Percentiles rank a stretch among this genome's conserved stretches.
These are phyloP conservation scores for Amniataba percoides DNA, from an alignment of 2,797 vertebrate genomes.

Conservation along the genomic window DNA sequence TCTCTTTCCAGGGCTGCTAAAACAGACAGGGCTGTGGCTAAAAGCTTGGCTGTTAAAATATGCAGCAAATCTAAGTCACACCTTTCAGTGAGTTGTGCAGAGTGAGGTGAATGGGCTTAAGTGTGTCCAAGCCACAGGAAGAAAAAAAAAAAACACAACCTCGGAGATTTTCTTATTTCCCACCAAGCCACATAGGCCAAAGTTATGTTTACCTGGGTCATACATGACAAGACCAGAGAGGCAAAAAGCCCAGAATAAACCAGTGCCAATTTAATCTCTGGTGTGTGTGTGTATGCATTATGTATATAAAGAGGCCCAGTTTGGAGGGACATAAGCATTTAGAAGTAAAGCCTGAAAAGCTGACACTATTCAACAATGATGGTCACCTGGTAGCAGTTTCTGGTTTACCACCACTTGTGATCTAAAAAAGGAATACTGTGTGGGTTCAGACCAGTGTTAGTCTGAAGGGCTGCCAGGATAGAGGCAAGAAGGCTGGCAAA, in stretches of 20 bases:
- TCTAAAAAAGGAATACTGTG: conserved; percentile 22
- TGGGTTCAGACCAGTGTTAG: conserved; percentile 21
- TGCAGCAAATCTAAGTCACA: conserved; percentile 69
- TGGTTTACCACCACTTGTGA: conserved; percentile 77
- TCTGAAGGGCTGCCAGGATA: conserved; percentile 4
- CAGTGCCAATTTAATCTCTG: conserved; percentile 68
- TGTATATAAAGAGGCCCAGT: conserved; percentile 45
- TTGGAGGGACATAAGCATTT: conserved; percentile 78
- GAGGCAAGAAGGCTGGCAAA: neutral
- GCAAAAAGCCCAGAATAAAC: conserved; percentile 71
- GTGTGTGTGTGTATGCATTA: conserved; percentile 23
- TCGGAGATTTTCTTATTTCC: conserved; percentile 73
- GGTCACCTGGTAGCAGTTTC: conserved; percentile 82
- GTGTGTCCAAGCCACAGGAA: conserved; percentile 47
- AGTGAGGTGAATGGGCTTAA: conserved; percentile 73
- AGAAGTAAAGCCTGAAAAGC: conserved; percentile 78
- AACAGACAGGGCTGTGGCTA: conserved; percentile 46
- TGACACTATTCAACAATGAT: conserved; percentile 83
- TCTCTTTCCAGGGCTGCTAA: conserved; percentile 30
- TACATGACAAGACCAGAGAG: conserved; percentile 70
- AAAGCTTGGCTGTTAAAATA: conserved; percentile 53
- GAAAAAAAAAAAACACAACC: conserved; percentile 51
- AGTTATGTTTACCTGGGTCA: conserved; percentile 84
- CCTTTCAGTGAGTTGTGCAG: conserved; percentile 55
- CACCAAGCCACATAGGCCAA: conserved; percentile 80